Conservation (phyloP, 2,797 vertebrate genomes). For the Lepilemur septentrionalis region DNA sequence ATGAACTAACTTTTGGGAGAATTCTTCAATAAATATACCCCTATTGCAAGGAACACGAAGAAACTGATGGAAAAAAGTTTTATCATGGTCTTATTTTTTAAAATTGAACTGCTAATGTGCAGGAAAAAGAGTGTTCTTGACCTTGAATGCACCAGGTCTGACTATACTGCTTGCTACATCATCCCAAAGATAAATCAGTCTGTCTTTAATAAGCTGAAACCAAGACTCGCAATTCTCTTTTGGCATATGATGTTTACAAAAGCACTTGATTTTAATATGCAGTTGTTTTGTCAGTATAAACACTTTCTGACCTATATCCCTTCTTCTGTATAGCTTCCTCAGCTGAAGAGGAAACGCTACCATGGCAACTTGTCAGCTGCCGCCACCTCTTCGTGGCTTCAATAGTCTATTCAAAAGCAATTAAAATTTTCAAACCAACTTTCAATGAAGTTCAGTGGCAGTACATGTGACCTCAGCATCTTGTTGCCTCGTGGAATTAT, state of each 20-base stretch:
- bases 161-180: neutral
- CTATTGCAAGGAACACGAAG: neutral
- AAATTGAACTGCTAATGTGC: neutral
- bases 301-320: slow-evolving; percentile 55
- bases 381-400: neutral
- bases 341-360: slow-evolving; percentile 43
- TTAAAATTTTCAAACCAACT: slow-evolving; percentile 37
- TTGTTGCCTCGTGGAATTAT: neutral
- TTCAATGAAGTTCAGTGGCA: slow-evolving; percentile 13
- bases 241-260: slow-evolving; percentile 25
- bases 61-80: neutral
- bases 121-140: neutral
- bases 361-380: slow-evolving; percentile 26
- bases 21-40: neutral
- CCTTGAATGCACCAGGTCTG: neutral
- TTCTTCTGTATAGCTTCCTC: slow-evolving; percentile 26
- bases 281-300: slow-evolving; percentile 46
- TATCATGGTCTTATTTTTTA: neutral
- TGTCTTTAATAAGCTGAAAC: neutral
- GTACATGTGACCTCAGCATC: neutral
- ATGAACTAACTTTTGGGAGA: neutral
- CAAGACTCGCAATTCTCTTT: slow-evolving; percentile 3
- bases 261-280: slow-evolving; percentile 49
- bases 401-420: slow-evolving; percentile 32
- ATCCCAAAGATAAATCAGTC: neutral